These are phyloP conservation scores for Mola mola DNA, from an alignment of 2,113 vertebrate genomes.

Conservation along the genomic window DNA sequence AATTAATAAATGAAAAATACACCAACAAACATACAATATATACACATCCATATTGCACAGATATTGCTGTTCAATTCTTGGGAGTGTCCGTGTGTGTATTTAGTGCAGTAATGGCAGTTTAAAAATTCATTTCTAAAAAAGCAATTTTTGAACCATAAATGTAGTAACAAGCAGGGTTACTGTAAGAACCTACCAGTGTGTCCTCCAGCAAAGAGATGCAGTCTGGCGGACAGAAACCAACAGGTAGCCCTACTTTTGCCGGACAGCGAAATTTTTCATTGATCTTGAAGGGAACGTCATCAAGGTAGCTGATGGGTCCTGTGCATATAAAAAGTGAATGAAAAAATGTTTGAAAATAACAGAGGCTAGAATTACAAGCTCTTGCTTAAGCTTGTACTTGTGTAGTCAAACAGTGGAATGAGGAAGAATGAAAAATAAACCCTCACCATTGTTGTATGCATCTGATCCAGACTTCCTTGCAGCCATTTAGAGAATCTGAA, in stretches of 20 bases:
- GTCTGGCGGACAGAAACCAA: conserved; percentile 90
- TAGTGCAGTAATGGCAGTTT: no score
- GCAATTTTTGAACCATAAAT: no score
- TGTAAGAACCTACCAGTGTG: conserved; percentile 86
- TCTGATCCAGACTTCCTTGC: conserved; percentile 94
- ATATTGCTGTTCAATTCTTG: no score
- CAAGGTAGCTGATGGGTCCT: conserved; percentile 97
- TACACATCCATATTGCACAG: no score
- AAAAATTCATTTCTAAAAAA: no score
- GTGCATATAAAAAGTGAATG: background rate
- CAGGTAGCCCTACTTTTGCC: conserved; percentile 93
- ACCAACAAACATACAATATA: no score
- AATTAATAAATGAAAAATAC: no score
- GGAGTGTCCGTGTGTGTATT: no score
- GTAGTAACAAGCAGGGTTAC: no score
- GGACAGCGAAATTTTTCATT: conserved; percentile 95
- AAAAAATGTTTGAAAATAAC: no score
- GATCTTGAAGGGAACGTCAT: conserved; percentile 97
- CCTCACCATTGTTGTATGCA: conserved; percentile 90
- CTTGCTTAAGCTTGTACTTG: no score
- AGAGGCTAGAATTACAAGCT: no score
- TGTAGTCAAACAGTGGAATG: conserved; percentile 1
- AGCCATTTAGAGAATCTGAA: conserved; percentile 96
- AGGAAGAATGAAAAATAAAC: background rate
- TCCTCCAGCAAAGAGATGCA: conserved; percentile 83